Evolutionary conservation across 2,797 vertebrate species (phyloP).

Genomic region (Dromococcyx pavoninus): DNA sequence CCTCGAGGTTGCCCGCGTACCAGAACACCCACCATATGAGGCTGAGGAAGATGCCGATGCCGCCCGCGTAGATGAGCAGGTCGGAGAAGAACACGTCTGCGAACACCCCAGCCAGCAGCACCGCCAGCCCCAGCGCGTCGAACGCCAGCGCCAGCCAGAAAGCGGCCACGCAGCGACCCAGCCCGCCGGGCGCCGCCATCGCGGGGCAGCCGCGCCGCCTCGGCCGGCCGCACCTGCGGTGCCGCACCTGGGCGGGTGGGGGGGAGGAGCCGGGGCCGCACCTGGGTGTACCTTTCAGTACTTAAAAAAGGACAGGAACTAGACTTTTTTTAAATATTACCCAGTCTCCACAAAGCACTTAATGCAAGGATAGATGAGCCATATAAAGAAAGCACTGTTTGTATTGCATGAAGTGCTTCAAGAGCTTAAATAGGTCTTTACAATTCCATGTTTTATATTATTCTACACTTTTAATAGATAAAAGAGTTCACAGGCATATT

Average conservation of each 20-base stretch:
- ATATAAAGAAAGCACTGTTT: no score
- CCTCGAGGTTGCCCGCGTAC: conserved; percentile 92
- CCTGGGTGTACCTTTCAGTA: no score
- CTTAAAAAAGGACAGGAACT: no score
- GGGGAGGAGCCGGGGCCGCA: no score
- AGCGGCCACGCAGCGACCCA: conserved; percentile 84
- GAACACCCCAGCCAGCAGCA: conserved; percentile 86
- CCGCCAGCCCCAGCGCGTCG: conserved; percentile 79
- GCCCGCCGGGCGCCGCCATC: conserved; percentile 64
- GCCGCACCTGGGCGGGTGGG: not conserved
- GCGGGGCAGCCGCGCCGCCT: not conserved
- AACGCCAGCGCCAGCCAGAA: conserved; percentile 90
- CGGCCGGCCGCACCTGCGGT: not conserved
- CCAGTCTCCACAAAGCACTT: no score
- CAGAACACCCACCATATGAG: conserved; percentile 96
- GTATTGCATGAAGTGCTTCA: no score
- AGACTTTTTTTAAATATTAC: no score
- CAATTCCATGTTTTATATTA: no score
- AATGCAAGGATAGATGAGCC: no score
- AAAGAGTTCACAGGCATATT: no score
- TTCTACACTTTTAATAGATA: no score
- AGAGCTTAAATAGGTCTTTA: no score
- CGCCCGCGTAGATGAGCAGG: conserved; percentile 89
- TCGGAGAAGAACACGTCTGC: conserved; percentile 84
- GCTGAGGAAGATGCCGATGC: conserved; percentile 89